These are phyloP conservation scores for Carassius carassius DNA, from an alignment of 2,113 vertebrate species.

Conservation along the genomic window DNA sequence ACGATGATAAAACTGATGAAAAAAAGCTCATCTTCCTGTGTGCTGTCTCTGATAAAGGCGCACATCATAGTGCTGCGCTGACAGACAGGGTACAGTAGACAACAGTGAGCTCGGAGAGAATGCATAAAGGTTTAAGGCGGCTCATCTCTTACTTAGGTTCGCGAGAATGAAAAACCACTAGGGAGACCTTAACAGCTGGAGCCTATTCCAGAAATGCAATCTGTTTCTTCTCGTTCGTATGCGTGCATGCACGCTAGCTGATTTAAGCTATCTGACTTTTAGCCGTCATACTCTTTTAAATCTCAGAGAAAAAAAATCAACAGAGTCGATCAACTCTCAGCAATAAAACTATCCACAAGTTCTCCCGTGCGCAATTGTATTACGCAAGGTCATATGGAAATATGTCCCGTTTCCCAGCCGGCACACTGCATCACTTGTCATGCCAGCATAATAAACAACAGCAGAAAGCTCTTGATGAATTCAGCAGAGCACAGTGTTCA, in stretches of 20 bases:
- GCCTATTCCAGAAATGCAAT: constrained; percentile 38
- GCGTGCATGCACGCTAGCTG: not conserved
- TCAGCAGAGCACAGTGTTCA: constrained; percentile 38
- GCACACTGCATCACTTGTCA: constrained; percentile 57
- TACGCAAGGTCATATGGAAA: constrained; percentile 76
- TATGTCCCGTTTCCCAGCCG: constrained; percentile 58
- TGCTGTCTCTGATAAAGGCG: constrained; percentile 40
- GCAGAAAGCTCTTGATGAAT: constrained; percentile 66
- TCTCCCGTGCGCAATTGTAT: constrained; percentile 58
- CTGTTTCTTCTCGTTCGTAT: constrained; percentile 23
- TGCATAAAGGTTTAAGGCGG: constrained; percentile 33
- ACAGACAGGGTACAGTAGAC: constrained; percentile 43
- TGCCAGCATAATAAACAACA: constrained; percentile 60
- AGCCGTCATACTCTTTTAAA: constrained; percentile 52
- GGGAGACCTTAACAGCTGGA: constrained; percentile 42
- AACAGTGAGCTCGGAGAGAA: constrained; percentile 27
- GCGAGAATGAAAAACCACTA: constrained; percentile 17
- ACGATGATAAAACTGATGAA: constrained; percentile 57
- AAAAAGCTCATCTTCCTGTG: constrained; percentile 44
- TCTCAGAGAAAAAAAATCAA: constrained; percentile 57
- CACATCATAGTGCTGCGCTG: constrained; percentile 37
- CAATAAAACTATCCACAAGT: constrained; percentile 61
- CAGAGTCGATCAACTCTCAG: constrained; percentile 67
- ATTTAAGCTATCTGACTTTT: constrained; percentile 45
- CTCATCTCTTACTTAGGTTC: constrained; percentile 27